phyloP scores from a whole-genome alignment of 2,113 vertebrate genomes.

The Elgaria multicarinata region DNA sequence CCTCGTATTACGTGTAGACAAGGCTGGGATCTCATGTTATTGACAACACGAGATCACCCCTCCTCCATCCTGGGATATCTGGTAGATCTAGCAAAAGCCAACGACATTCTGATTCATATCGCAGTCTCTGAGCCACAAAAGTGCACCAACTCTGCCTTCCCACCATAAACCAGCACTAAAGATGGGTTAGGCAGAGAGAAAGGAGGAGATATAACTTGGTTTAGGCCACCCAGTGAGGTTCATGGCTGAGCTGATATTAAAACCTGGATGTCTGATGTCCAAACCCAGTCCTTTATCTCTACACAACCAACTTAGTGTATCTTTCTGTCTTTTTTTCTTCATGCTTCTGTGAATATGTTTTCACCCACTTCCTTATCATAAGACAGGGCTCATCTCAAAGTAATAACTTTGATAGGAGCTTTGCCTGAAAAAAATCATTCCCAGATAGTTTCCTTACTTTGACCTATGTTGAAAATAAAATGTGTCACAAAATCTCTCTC shows the following conservation, averaged over 20 bases:
- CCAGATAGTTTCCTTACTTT: not conserved
- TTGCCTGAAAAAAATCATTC: not conserved
- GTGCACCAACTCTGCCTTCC: not conserved
- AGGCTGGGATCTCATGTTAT: no score
- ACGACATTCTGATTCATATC: not conserved
- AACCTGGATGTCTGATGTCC: not conserved
- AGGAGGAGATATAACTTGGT: not conserved
- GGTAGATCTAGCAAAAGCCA: no score
- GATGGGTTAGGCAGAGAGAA: not conserved
- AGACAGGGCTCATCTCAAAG: no score
- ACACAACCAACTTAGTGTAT: not conserved
- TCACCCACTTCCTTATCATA: not conserved
- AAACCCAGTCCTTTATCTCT: not conserved
- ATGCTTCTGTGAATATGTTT: not conserved
- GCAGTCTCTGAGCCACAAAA: not conserved
- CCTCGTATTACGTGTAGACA: no score
- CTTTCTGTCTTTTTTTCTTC: not conserved
- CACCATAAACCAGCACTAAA: not conserved
- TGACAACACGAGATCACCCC: no score
- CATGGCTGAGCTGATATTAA: not conserved
- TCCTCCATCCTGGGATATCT: no score
- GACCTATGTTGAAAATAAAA: not conserved
- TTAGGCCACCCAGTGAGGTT: not conserved
- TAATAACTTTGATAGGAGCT: not conserved
- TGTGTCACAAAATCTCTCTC: not conserved